Conservation (phyloP, 1,140 invertebrate species). For the Drosophila mojavensis region DNA sequence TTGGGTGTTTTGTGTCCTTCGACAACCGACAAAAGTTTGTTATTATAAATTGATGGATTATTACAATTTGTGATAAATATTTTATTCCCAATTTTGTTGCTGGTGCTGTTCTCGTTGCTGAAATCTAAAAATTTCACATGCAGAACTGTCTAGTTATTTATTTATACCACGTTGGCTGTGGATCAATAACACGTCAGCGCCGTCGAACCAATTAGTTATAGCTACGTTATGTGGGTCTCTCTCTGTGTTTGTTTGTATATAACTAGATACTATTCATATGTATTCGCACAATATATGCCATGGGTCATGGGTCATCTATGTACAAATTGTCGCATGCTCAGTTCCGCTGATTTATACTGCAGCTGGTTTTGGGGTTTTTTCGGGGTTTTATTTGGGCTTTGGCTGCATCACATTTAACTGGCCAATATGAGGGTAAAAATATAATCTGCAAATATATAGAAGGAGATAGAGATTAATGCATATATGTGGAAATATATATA, state of each 20-base stretch:
- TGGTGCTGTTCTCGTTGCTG: slow-evolving; percentile 49
- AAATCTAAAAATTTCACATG: slow-evolving; percentile 19
- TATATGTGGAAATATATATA: slow-evolving; percentile 26
- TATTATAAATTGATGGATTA: slow-evolving; percentile 62
- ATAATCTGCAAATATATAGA: slow-evolving; percentile 74
- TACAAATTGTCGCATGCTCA: slow-evolving; percentile 69
- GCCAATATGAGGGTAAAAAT: slow-evolving; percentile 65
- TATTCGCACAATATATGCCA: slow-evolving; percentile 10
- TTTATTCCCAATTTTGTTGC: neutral
- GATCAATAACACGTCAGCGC: slow-evolving; percentile 50
- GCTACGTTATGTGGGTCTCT: slow-evolving; percentile 26
- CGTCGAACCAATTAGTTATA: slow-evolving; percentile 34
- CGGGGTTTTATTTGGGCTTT: slow-evolving; percentile 15
- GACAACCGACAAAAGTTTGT: slow-evolving; percentile 47
- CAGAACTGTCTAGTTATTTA: slow-evolving; percentile 58
- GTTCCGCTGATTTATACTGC: slow-evolving; percentile 60
- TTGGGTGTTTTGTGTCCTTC: slow-evolving; percentile 9
- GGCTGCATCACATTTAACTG: slow-evolving; percentile 40
- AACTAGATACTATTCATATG: slow-evolving; percentile 35
- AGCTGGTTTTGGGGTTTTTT: slow-evolving; percentile 11
- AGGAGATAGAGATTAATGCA: slow-evolving; percentile 36
- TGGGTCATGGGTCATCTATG: slow-evolving; percentile 53
- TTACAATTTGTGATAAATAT: slow-evolving; percentile 58
- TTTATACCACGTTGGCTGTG: slow-evolving; percentile 47
- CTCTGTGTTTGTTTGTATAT: slow-evolving; percentile 18